phyloP scores from a whole-genome alignment of 2,797 vertebrate genomes.

The Darevskia mixta region DNA sequence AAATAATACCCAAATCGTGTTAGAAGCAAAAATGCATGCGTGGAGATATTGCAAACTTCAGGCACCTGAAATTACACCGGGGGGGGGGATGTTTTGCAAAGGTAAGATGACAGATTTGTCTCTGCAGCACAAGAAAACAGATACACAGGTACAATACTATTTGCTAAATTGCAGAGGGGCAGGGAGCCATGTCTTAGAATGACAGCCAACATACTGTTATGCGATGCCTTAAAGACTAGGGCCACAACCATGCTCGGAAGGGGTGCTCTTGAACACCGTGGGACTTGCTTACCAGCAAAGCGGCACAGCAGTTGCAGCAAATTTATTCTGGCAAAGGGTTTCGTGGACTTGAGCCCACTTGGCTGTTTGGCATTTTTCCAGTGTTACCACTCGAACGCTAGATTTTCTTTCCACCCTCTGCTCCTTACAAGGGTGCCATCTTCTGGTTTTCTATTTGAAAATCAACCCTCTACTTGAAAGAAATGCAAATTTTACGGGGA shows the following conservation, averaged over 20 bases:
- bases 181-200: background rate
- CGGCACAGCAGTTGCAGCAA: background rate
- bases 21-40: background rate
- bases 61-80: background rate
- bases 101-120: background rate
- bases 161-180: background rate
- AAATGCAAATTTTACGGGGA: background rate
- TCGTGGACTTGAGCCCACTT: background rate
- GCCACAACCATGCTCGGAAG: background rate
- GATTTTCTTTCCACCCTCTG: background rate
- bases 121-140: background rate
- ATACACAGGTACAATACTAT: background rate
- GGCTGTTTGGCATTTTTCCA: background rate
- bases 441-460: constrained; percentile 50
- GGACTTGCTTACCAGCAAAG: background rate
- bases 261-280: background rate
- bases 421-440: constrained; percentile 67
- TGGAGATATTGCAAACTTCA: background rate
- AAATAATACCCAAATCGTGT: background rate
- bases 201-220: background rate
- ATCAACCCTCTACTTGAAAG: background rate
- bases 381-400: background rate
- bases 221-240: background rate
- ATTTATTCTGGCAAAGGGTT: background rate
- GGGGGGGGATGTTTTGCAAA: background rate